Evolutionary conservation across 1,140 invertebrate species (phyloP).

Genomic region (Ostrea edulis): DNA sequence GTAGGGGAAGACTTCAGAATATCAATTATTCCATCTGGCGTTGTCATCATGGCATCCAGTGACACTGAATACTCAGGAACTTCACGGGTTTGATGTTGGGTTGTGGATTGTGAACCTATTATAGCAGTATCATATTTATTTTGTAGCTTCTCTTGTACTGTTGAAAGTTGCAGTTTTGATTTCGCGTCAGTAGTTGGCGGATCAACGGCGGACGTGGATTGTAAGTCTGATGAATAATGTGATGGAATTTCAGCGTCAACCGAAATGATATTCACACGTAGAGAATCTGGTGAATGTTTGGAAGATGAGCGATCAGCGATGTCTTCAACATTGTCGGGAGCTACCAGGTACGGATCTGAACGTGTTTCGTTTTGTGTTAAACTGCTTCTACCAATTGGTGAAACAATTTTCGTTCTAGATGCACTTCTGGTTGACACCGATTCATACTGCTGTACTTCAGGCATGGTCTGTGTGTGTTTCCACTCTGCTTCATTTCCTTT

Average conservation of each 20-base stretch:
- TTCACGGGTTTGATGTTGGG: not conserved
- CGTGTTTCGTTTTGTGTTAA: not conserved
- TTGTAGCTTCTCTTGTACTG: not conserved
- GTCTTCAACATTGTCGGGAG: not conserved
- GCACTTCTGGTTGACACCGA: no score
- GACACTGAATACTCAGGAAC: not conserved
- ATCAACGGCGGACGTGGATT: not conserved
- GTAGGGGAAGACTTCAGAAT: no score
- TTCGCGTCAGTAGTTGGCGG: not conserved
- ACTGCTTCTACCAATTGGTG: no score
- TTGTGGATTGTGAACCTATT: not conserved
- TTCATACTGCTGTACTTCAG: no score
- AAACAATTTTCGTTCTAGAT: no score
- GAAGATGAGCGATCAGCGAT: not conserved
- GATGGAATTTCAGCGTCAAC: not conserved
- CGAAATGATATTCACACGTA: not conserved
- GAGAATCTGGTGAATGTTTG: not conserved
- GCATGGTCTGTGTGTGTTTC: no score
- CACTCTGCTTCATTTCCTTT: no score
- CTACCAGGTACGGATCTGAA: not conserved
- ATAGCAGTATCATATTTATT: not conserved
- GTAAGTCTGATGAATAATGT: not conserved
- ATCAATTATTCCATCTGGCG: not conserved
- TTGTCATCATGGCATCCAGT: not conserved
- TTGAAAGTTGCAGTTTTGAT: not conserved